These are phyloP conservation scores for Cheumatopsyche charites DNA, from an alignment of 1,140 invertebrate species.

Conservation along the genomic window DNA sequence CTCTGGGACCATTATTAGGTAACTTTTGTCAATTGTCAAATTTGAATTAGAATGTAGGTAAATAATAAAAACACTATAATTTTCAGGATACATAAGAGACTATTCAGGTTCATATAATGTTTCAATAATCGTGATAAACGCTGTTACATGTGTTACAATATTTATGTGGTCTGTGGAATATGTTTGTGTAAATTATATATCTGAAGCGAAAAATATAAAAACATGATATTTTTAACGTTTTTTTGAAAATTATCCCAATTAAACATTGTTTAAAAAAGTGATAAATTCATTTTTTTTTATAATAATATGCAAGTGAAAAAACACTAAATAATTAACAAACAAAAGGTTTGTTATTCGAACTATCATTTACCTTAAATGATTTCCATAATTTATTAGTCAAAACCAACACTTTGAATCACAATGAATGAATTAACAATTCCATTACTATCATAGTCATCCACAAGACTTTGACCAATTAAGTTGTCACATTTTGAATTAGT, in stretches of 20 bases:
- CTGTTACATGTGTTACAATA: slow-evolving; percentile 55
- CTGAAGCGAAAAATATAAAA: slow-evolving; percentile 14
- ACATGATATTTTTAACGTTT: neutral
- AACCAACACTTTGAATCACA: neutral
- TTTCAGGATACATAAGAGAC: slow-evolving; percentile 58
- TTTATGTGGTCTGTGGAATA: slow-evolving; percentile 57
- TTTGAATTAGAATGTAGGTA: neutral
- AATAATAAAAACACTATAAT: neutral
- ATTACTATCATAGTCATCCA: neutral
- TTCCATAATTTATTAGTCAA: neutral
- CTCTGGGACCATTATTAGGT: slow-evolving; percentile 69
- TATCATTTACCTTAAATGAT: neutral
- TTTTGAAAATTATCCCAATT: neutral
- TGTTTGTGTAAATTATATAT: slow-evolving; percentile 51
- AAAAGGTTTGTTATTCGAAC: neutral
- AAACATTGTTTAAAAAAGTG: neutral
- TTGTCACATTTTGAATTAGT: neutral
- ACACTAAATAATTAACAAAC: slow-evolving; percentile 3
- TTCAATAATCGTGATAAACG: slow-evolving; percentile 56
- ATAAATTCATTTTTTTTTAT: too few species aligned
- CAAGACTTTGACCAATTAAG: neutral
- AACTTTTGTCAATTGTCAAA: slow-evolving; percentile 33
- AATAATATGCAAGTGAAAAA: too few species aligned
- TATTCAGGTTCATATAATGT: slow-evolving; percentile 56
- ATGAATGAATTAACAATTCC: neutral